These are phyloP conservation scores for Amiota minor DNA, from an alignment of 2,888 invertebrate genomes.

Conservation along the genomic window DNA sequence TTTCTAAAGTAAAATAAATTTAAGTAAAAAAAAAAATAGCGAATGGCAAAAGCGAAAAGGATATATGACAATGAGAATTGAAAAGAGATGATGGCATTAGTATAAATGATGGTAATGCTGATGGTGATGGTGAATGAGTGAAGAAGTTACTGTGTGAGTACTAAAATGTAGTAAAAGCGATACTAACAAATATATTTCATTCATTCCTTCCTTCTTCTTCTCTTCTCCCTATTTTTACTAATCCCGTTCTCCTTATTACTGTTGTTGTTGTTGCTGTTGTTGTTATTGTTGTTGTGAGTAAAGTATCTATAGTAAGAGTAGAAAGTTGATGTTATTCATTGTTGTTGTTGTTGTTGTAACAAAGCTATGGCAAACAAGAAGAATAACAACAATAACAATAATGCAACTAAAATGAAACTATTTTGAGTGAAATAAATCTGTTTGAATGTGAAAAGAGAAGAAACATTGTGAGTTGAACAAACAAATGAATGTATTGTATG, in stretches of 20 bases:
- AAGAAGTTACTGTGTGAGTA: no score
- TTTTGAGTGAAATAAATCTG: conserved; percentile 67
- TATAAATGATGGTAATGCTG: no score
- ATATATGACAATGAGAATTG: no score
- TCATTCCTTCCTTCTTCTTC: no score
- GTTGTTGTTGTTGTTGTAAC: not conserved
- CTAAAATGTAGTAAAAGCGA: no score
- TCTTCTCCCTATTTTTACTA: no score
- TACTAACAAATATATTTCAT: no score
- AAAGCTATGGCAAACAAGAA: conserved; percentile 23
- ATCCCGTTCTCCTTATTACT: no score
- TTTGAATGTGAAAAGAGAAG: conserved; percentile 60
- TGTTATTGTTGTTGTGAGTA: not conserved
- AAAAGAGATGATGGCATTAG: no score
- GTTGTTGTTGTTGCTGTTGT: not conserved
- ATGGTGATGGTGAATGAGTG: no score
- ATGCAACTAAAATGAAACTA: conserved; percentile 65
- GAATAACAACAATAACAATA: conserved; percentile 59
- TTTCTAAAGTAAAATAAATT: no score
- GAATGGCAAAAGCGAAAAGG: conserved; percentile 19
- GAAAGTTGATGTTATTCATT: not conserved
- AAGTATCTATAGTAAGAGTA: not conserved
- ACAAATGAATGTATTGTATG: conserved; percentile 6
- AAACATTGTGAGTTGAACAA: conserved; percentile 59
- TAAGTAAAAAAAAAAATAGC: conserved; percentile 33